Base-by-base conservation (phyloP, 2,113 vertebrate genomes). In the Anoplopoma fimbria region DNA sequence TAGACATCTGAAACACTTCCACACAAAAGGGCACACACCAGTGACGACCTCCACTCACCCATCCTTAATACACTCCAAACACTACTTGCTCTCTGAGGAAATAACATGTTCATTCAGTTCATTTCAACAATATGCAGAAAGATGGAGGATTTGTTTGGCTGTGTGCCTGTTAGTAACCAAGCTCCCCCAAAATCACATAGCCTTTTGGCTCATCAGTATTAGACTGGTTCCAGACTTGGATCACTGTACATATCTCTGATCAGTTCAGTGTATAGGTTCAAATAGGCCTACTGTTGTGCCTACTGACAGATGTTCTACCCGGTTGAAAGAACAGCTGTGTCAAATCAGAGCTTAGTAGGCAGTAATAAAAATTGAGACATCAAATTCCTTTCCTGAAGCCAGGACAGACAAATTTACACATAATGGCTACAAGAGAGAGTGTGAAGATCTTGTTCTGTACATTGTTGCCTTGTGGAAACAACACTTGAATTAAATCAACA, bases 51-150 rank as follows among this genome's bases (percentile, higher is more conserved):
- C 65, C 33, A 33, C 77, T 81, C 45, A 38, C 61, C 84, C 70
- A 72, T 84, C 61, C 69, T 71, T 75, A 76, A 84, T 79, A 53
- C 61, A 40, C 75, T 71, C 68, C 40, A 73, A 82, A 73, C 71
- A 42, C 67, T 29, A 42, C 40, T 31, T 25, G 55, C 72, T 74
- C 82, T 72, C 72, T 3, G 42, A 77, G 79, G 79, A 87, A 77
- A 84, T 57, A 83, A 75, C 63, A 49, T 67, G 47, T 65, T 86
- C 73, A 79, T 75, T 79, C 61, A 68, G 27, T 42, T 65, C n/a
- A 53, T 65, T 61, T 45, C 38, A n/a, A 68, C 42, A 71, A 36
- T 27, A 62, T 29, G 25, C 60, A 65, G 38, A 67, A 49, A 75
- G 9, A 75, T 13, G 51, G 49, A 51, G 60, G 60, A 25, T 65